These are phyloP conservation scores for Cynodonichthys magdalenae DNA, from an alignment of 2,797 vertebrate genomes.

Conservation along the genomic window DNA sequence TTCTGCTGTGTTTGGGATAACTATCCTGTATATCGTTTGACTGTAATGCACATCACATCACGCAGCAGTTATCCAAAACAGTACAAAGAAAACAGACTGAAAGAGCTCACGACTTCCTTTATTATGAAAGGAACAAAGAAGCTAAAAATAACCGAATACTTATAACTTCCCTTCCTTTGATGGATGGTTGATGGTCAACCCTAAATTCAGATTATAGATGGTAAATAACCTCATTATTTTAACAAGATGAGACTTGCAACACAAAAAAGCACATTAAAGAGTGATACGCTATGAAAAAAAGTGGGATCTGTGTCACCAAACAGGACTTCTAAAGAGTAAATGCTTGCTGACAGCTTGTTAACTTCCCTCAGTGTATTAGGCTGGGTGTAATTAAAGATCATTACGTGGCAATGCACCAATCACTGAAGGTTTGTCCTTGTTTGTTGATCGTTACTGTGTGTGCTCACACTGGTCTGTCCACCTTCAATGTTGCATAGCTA, in stretches of 20 bases:
- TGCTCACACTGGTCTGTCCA: constrained; percentile 8
- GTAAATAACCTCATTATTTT: constrained; percentile 14
- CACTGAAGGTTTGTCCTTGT: constrained; percentile 54
- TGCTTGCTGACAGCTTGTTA: constrained; percentile 58
- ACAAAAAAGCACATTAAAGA: constrained; percentile 13
- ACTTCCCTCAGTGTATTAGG: constrained; percentile 54
- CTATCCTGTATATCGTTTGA: neutral
- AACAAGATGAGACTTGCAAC: neutral
- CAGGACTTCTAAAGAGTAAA: constrained; percentile 45
- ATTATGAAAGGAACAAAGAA: constrained; percentile 6
- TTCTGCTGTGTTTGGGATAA: neutral
- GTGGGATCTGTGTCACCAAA: constrained; percentile 24
- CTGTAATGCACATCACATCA: neutral
- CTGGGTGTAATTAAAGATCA: constrained; percentile 72
- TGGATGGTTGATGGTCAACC: neutral
- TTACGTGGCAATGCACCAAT: constrained; percentile 67
- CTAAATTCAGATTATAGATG: neutral
- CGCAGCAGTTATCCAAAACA: neutral
- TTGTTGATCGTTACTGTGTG: constrained; percentile 34
- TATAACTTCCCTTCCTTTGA: constrained; percentile 4
- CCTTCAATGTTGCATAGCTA: constrained; percentile 24
- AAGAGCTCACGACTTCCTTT: neutral
- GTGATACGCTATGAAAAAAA: constrained; percentile 19
- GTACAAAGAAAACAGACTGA: constrained; percentile 2
- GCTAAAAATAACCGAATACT: neutral